phyloP scores from a whole-genome alignment of 1,140 invertebrate genomes.

The Apis dorsata region DNA sequence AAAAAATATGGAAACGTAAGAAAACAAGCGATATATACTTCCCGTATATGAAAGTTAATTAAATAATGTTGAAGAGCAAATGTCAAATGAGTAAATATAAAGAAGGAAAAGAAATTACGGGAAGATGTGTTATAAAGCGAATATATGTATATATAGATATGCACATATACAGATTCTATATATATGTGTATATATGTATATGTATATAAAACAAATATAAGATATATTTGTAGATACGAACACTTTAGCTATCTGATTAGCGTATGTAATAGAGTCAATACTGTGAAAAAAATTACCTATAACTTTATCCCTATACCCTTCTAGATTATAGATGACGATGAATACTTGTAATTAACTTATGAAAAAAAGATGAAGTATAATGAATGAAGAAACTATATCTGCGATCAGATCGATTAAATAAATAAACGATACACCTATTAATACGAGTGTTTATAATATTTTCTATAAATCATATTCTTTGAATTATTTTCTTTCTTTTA shows the following conservation, averaged over 20 bases:
- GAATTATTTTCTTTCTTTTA: background rate
- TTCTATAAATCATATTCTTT: background rate
- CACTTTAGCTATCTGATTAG: constrained; percentile 75
- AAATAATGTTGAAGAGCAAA: background rate
- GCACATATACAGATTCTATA: constrained; percentile 34
- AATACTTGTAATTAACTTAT: constrained; percentile 74
- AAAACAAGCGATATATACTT: background rate
- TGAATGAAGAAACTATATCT: constrained; percentile 70
- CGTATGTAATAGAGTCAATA: constrained; percentile 76
- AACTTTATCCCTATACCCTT: constrained; percentile 66
- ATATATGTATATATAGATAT: constrained; percentile 52
- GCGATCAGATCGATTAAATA: constrained; percentile 71
- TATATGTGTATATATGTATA: constrained; percentile 62
- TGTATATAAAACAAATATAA: constrained; percentile 65
- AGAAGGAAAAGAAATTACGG: background rate
- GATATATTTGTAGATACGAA: constrained; percentile 78
- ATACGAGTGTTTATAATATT: background rate
- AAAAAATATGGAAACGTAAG: constrained; percentile 20
- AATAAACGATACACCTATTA: constrained; percentile 68
- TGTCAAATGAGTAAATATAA: background rate
- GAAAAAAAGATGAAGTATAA: constrained; percentile 66
- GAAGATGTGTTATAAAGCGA: constrained; percentile 37
- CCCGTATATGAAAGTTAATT: background rate
- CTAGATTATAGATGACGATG: constrained; percentile 65
- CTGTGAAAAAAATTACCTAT: constrained; percentile 72